Evolutionary conservation across 2,888 invertebrate genomes (phyloP).

Genomic region (Chaetogeoica ovagalla): DNA sequence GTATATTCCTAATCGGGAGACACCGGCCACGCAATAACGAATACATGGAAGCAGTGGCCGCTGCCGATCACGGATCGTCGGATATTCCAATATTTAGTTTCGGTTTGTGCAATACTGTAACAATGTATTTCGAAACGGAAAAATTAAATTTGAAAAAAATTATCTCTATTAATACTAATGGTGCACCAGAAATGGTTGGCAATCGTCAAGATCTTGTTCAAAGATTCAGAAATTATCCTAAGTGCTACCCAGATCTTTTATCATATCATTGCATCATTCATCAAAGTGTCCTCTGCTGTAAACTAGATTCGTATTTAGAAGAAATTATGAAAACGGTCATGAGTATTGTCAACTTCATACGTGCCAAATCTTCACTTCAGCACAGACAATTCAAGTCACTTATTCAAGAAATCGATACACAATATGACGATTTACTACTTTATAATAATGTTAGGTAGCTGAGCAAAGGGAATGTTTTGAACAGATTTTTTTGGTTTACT

Average conservation of each 20-base stretch:
- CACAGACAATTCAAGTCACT: conserved; percentile 21
- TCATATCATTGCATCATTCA: conserved; percentile 26
- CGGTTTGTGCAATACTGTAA: conserved; percentile 14
- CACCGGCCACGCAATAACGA: no score
- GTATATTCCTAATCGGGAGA: no score
- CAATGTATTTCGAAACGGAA: conserved; percentile 29
- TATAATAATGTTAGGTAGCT: no score
- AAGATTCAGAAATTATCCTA: conserved; percentile 22
- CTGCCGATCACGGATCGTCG: no score
- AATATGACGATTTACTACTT: no score
- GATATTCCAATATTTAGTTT: no score
- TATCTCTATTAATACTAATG: conserved; percentile 15
- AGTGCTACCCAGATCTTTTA: conserved; percentile 19
- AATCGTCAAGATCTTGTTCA: conserved; percentile 15
- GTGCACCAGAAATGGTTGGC: conserved; percentile 20
- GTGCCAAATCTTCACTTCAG: not conserved
- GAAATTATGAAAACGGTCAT: conserved; percentile 21
- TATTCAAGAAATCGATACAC: not conserved
- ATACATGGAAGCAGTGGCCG: no score
- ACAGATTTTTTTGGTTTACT: conserved; percentile 22
- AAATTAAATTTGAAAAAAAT: conserved; percentile 38
- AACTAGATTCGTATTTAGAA: conserved; percentile 23
- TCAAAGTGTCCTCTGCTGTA: conserved; percentile 25
- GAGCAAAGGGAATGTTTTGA: no score
- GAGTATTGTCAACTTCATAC: conserved; percentile 25